Conservation (phyloP, 2,113 vertebrate species). For the Smithornis capensis region DNA sequence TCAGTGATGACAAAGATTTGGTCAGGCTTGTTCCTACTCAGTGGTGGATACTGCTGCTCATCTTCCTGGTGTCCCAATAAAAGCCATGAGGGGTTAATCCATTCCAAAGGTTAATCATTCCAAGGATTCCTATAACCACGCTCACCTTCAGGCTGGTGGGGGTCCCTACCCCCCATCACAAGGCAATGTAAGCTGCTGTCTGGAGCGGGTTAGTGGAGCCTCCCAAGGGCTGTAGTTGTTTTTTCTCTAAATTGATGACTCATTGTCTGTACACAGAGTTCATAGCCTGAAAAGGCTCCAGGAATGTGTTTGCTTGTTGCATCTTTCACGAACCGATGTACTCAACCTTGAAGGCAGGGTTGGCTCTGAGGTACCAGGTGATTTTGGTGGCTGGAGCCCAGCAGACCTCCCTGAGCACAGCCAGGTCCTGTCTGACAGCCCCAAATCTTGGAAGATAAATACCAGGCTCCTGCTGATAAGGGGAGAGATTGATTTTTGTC, state of each 20-base stretch:
- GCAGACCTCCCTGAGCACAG: not conserved
- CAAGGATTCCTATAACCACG: not conserved
- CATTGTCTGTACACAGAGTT: not conserved
- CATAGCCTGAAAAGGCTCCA: not conserved
- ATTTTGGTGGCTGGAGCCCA: not conserved
- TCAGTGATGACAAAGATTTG: rapidly evolving
- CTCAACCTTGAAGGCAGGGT: too few relatives aligned
- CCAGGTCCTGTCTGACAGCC: not conserved
- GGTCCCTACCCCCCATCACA: rapidly evolving
- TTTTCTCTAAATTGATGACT: not conserved
- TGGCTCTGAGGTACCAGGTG: not conserved
- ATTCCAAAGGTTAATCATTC: not conserved
- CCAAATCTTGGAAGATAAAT: not conserved
- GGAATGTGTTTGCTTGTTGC: too few relatives aligned
- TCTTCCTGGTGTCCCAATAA: not conserved
- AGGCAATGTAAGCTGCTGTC: rapidly evolving
- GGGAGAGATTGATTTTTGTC: not conserved
- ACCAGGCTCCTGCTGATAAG: rapidly evolving
- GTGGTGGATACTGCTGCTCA: not conserved
- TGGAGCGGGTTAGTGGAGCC: not conserved
- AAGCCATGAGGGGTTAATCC: not conserved
- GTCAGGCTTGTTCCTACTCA: not conserved
- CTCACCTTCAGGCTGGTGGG: not conserved
- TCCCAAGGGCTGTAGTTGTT: not conserved
- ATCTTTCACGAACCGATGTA: not conserved